Evolutionary conservation across 2,888 invertebrate species (phyloP).

Genomic region (Gastracanthus pulcherrimus): DNA sequence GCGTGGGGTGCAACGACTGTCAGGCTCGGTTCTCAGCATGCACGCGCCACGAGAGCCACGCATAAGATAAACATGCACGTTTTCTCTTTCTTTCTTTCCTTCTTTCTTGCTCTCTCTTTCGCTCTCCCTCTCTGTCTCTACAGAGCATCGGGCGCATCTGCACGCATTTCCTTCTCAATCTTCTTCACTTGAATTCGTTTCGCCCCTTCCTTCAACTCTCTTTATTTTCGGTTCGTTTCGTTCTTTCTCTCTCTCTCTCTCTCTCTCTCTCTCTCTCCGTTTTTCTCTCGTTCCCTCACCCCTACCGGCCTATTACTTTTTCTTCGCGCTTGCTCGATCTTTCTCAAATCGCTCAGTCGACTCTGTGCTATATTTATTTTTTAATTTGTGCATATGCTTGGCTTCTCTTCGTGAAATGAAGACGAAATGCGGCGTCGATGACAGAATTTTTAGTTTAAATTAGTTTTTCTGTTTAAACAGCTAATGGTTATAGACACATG

Average conservation of each 20-base stretch:
- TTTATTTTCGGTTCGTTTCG: constrained; percentile 57
- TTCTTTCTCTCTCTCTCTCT: constrained; percentile 26
- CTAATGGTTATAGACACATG: too few relatives aligned
- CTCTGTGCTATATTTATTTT: too few relatives aligned
- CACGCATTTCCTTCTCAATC: constrained; percentile 36
- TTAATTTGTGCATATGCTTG: too few relatives aligned
- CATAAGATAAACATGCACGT: constrained; percentile 14
- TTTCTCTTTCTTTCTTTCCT: too few relatives aligned
- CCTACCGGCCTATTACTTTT: too few relatives aligned
- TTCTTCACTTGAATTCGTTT: constrained; percentile 42
- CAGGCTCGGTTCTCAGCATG: constrained; percentile 26
- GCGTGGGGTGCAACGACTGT: constrained; percentile 65
- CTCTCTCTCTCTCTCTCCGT: not conserved
- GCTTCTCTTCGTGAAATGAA: too few relatives aligned
- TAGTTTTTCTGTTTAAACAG: not conserved
- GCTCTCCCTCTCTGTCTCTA: not conserved
- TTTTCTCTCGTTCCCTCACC: too few relatives aligned
- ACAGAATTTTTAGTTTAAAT: not conserved
- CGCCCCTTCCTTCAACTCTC: constrained; percentile 55
- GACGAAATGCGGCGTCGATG: too few relatives aligned
- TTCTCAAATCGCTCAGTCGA: too few relatives aligned
- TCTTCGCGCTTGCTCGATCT: too few relatives aligned
- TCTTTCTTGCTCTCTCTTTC: not conserved
- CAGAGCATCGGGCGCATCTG: constrained; percentile 32
- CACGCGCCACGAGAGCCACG: constrained; percentile 17